Base-by-base conservation (phyloP, 2,888 invertebrate genomes). In the Fragum fragum region DNA sequence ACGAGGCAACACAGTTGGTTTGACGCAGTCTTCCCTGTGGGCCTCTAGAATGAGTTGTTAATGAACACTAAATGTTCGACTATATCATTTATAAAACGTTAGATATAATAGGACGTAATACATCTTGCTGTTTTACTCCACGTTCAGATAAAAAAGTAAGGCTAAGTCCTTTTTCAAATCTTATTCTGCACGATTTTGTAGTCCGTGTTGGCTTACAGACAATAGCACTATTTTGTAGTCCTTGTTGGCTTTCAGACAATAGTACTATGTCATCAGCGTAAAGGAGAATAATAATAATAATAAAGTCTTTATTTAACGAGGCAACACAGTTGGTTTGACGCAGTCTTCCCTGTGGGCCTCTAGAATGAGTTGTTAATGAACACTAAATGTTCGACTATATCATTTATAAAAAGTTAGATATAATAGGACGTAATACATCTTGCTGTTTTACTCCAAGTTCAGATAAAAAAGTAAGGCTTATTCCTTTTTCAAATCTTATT, bases 391-490 rank as follows among this genome's bases (percentile, higher is more conserved):
- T n/a, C n/a, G n/a, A 71, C 71, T 7, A 76, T 9, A 52, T 71
- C 63, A 52, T 76, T 61, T 28, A 76, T 59, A 28, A 23, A 76
- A 63, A 32, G 21, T 71, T 76, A 71, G 71, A 76, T 16, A 76
- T 29, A 28, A 59, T 14, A 6, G 70, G 63, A 16, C 63, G 70
- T 18, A 71, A 26, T 9, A 70, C 70, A 63, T 63, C 63, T 16
- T 61, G 52, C n/a, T 70, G 76, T 53, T 76, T 53, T 53, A 53
- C 53, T 6, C 53, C n/a, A 53, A 7, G n/a, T 7, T 16, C 18
- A n/a, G 53, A 55, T 6, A n/a, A 11, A 26, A 61, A 55, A 16
- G 16, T 14, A 5, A 52, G 3, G 55, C 72, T 75, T 42, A 72
- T 18, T n/a, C 72, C 75, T 55, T 72, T 59, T 36, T 11, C 0